Conservation (phyloP, 2,797 vertebrate genomes). For the Sebastolobus altivelis region DNA sequence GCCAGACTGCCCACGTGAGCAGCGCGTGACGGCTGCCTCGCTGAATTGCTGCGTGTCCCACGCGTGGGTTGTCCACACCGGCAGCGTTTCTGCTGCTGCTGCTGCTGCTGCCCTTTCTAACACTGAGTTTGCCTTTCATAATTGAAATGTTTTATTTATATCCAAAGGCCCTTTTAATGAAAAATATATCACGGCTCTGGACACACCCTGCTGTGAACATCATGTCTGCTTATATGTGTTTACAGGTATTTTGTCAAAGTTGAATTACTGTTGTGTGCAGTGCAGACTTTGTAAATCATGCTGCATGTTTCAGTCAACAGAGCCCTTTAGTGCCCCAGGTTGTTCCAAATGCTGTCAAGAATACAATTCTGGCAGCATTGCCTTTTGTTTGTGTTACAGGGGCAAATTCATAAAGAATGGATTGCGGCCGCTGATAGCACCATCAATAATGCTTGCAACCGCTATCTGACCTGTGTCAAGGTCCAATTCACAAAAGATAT, state of each 20-base stretch:
- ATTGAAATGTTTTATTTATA: too few species aligned
- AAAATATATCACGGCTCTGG: neutral
- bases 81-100: too few species aligned
- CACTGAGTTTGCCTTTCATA: too few species aligned
- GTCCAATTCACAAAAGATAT: neutral
- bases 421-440: neutral
- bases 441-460: neutral
- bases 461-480: neutral
- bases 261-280: neutral
- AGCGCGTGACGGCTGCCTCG: too few species aligned
- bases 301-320: neutral
- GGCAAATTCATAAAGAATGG: neutral
- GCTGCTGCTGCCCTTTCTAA: too few species aligned
- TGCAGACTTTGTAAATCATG: neutral
- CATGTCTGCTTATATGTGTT: neutral
- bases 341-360: neutral
- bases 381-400: neutral
- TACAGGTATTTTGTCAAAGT: neutral
- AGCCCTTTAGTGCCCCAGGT: neutral
- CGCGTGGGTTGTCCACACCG: too few species aligned
- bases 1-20: too few species aligned
- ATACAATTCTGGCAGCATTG: neutral
- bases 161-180: neutral
- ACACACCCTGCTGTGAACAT: constrained; percentile 3
- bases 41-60: too few species aligned